Base-by-base conservation (phyloP, 2,797 vertebrate species). In the Lithobates sylvaticus region DNA sequence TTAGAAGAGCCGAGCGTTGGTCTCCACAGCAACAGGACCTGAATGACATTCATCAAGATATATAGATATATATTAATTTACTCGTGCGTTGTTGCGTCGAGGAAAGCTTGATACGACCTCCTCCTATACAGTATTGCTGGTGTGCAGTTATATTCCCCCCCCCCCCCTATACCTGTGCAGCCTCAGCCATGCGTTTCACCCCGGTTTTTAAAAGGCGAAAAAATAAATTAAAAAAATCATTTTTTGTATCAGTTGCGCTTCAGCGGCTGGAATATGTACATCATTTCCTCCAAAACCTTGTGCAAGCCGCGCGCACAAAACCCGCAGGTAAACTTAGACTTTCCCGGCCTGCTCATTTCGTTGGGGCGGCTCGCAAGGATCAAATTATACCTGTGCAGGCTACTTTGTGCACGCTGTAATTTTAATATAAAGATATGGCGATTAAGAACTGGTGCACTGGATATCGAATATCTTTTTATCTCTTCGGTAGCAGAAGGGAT, bases 21-120 rank as follows among this genome's bases (percentile, higher is more conserved):
- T 87, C 69, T 78, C 85, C 80, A 87, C 85, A 83, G 85, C 80
- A 87, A 87, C 85, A 70, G 42, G 61, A 83, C 85, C 75, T 71
- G 79, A 86, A 76, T 42, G 64, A 81, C 72, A 82, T 82, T 76
- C 65, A 77, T 86, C 72, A 81, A 71, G 80, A 86, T 79, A 85
- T 79, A 76, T 75, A 86, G 54, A 74, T 79, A 79, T 85, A 68
- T 65, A 75, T 69, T 80, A 29, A 85, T 69, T 34, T 76, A 81
- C 42, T 23, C 21, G 2, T 42, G 65, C 70, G 75, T 85, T 79
- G 76, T 79, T 80, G 80, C 27, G 42, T 44, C 58, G 44, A 67
- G n/a, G 39, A 64, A 10, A 36, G 26, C 50, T n/a, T 54, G 39
- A 32, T 42, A 69, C 44, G 34, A 65, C 42, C 29, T 10, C 70